A percentile compares a stretch with the other conserved stretches of the same genome.
Conservation (phyloP, 2,797 vertebrate species). For the Micrastur ruficollis region DNA sequence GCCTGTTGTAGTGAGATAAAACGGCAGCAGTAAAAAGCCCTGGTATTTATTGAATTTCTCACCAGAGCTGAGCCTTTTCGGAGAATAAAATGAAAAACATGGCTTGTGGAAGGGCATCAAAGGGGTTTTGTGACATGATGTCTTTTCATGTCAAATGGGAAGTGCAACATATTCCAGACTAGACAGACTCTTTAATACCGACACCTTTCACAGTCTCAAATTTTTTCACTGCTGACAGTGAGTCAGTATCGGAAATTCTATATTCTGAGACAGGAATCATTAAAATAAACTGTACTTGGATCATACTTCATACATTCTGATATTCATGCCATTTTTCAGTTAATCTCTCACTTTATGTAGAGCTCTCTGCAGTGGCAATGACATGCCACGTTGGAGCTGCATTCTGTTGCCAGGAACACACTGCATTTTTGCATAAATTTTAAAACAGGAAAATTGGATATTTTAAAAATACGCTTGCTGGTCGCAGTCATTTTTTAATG, state of each 20-base stretch:
- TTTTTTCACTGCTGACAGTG: not conserved
- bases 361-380: not conserved
- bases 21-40: not conserved
- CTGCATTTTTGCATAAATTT: not conserved
- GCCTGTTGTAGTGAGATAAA: not conserved
- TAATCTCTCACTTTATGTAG: not conserved
- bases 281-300: not conserved
- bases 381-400: not conserved
- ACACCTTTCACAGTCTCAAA: not conserved
- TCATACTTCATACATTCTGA: not conserved
- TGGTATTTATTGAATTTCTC: constrained; percentile 14
- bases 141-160: not conserved
- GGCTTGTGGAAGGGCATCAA: not conserved
- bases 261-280: not conserved
- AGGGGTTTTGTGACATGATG: not conserved
- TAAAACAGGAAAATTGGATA: not conserved
- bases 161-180: not conserved
- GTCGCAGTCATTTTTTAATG: not conserved
- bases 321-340: not conserved
- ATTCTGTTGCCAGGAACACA: not conserved
- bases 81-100: not conserved
- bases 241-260: not conserved
- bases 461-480: not conserved
- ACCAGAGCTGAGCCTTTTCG: not conserved
- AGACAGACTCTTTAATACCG: not conserved